Conservation (phyloP, 2,888 invertebrate species). For the Furcula furcula region DNA sequence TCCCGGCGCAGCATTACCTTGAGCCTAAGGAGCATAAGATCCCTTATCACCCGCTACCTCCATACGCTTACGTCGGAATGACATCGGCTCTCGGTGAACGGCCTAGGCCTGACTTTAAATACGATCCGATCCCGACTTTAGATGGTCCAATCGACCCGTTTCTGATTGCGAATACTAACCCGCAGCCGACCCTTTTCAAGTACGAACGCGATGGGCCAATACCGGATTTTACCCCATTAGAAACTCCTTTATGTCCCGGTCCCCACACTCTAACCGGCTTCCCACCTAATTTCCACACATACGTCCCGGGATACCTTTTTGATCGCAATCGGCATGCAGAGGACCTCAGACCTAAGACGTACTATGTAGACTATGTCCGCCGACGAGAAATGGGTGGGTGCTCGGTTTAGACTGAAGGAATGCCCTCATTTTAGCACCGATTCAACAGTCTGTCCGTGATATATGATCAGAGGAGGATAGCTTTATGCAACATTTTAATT, state of each 20-base stretch:
- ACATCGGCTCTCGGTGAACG: conserved; percentile 67
- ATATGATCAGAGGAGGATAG: conserved; percentile 19
- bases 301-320: conserved; percentile 75
- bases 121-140: conserved; percentile 62
- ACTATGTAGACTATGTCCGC: conserved; percentile 79
- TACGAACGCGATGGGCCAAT: conserved; percentile 73
- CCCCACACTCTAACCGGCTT: conserved; percentile 69
- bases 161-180: conserved; percentile 53
- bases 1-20: conserved; percentile 71
- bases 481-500: conserved; percentile 44
- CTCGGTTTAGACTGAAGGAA: conserved; percentile 75
- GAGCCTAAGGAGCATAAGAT: conserved; percentile 60
- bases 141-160: conserved; percentile 69
- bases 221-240: conserved; percentile 58
- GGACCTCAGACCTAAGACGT: conserved; percentile 75
- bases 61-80: conserved; percentile 71
- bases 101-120: conserved; percentile 66
- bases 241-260: conserved; percentile 58
- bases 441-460: conserved; percentile 12
- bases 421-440: conserved; percentile 46
- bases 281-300: conserved; percentile 73
- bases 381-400: conserved; percentile 79
- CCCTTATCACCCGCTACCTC: conserved; percentile 62
- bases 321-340: conserved; percentile 68
- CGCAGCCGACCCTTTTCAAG: conserved; percentile 64